phyloP scores from a whole-genome alignment of 2,113 vertebrate species.

The Spilogale gracilis region DNA sequence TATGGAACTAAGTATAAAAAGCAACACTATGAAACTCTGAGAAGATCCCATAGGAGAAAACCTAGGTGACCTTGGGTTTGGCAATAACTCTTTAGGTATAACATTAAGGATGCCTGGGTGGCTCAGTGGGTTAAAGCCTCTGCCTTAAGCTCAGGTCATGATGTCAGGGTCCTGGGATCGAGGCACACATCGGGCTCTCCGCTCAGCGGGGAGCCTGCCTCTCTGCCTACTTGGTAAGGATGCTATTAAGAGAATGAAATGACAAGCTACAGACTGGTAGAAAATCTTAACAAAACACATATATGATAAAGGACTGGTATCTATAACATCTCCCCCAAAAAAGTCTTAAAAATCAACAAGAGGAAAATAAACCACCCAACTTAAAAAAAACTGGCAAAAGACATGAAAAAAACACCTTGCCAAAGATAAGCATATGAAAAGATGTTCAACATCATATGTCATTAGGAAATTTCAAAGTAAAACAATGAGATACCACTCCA shows the following conservation, averaged over 20 bases:
- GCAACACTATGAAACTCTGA: background rate
- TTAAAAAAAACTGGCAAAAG: background rate
- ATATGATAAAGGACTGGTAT: background rate
- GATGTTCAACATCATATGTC: background rate
- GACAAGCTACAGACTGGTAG: background rate
- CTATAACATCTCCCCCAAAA: background rate
- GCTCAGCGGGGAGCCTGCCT: too few species aligned
- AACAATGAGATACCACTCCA: background rate
- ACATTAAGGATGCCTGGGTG: too few species aligned
- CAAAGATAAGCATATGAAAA: background rate
- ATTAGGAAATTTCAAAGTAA: background rate
- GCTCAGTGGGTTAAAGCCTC: too few species aligned
- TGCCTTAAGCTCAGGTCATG: too few species aligned
- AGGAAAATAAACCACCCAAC: background rate
- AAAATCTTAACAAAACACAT: background rate
- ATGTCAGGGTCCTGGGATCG: too few species aligned
- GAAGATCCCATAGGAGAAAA: background rate
- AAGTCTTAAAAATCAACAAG: background rate
- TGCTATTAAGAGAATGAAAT: background rate
- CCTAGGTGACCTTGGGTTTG: background rate
- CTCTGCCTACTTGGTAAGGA: background rate
- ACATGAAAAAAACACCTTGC: background rate
- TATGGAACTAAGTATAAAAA: background rate
- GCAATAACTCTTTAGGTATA: background rate
- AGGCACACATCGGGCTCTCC: too few species aligned